Evolutionary conservation across 2,113 vertebrate genomes (phyloP).

Genomic region (Podarcis cretensis): DNA sequence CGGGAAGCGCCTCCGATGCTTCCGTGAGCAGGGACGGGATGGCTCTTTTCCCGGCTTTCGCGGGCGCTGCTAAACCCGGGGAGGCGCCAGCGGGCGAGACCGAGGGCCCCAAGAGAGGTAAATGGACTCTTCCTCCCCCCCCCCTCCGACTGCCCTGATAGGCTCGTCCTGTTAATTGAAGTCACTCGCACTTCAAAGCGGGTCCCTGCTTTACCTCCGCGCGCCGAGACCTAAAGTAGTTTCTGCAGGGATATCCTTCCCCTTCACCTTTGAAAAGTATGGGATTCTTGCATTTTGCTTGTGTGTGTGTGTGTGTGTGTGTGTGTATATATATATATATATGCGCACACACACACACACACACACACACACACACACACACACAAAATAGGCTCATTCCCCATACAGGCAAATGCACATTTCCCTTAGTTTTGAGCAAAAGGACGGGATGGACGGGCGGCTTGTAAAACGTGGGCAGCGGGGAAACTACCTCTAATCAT

Average conservation of each 20-base stretch:
- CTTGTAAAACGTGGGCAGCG: neutral
- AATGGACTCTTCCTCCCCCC: neutral
- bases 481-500: neutral
- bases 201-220: neutral
- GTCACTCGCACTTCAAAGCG: neutral
- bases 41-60: slow-evolving; percentile 76
- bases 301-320: too few species aligned
- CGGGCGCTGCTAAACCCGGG: slow-evolving; percentile 3
- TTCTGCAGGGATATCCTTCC: neutral
- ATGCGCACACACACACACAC: too few species aligned
- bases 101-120: slow-evolving; percentile 58
- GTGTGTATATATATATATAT: too few species aligned
- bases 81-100: slow-evolving; percentile 8
- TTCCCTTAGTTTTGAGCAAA: too few species aligned
- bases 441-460: neutral
- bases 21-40: neutral
- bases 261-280: neutral
- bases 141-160: neutral
- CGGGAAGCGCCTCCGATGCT: accelerated
- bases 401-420: neutral
- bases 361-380: too few species aligned
- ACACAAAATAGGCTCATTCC: too few species aligned
- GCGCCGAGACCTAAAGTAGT: neutral
- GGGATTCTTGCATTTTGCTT: neutral
- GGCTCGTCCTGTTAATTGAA: too few species aligned